A percentile compares a stretch with the other conserved stretches of the same genome.
Conservation (phyloP, 2,797 vertebrate genomes). For the Aplochiton taeniatus region DNA sequence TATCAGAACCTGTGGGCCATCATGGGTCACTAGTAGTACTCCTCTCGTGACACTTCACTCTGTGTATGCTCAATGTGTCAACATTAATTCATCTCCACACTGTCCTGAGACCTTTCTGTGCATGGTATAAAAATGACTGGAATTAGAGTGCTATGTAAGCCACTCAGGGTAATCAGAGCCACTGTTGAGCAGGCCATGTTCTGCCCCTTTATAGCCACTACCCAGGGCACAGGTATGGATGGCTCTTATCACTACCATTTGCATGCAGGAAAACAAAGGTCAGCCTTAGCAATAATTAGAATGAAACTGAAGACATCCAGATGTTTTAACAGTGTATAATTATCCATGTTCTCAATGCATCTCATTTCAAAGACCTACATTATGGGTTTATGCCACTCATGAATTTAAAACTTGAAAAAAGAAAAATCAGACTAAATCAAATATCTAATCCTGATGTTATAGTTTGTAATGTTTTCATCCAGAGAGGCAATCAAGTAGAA, state of each 20-base stretch:
- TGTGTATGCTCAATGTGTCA: slow-evolving; percentile 56
- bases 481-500: slow-evolving; percentile 18
- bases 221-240: not conserved
- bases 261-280: slow-evolving; percentile 51
- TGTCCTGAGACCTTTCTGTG: slow-evolving; percentile 56
- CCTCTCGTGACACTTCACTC: slow-evolving; percentile 70
- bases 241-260: not conserved
- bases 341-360: slow-evolving; percentile 60
- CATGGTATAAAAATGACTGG: slow-evolving; percentile 72
- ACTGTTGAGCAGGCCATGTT: slow-evolving; percentile 63
- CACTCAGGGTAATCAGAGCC: slow-evolving; percentile 74
- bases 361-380: slow-evolving; percentile 50
- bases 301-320: slow-evolving; percentile 48
- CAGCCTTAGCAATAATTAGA: slow-evolving; percentile 69
- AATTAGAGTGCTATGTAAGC: slow-evolving; percentile 65
- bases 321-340: slow-evolving; percentile 29
- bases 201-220: slow-evolving; percentile 68
- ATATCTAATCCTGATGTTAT: slow-evolving; percentile 25
- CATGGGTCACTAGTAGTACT: slow-evolving; percentile 57
- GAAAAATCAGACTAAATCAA: not conserved
- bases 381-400: slow-evolving; percentile 10
- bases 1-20: slow-evolving; percentile 71
- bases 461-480: slow-evolving; percentile 52
- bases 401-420: not conserved
- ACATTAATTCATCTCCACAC: slow-evolving; percentile 56